Base-by-base conservation (phyloP, 2,113 vertebrate species). In the Lamprotornis superbus region DNA sequence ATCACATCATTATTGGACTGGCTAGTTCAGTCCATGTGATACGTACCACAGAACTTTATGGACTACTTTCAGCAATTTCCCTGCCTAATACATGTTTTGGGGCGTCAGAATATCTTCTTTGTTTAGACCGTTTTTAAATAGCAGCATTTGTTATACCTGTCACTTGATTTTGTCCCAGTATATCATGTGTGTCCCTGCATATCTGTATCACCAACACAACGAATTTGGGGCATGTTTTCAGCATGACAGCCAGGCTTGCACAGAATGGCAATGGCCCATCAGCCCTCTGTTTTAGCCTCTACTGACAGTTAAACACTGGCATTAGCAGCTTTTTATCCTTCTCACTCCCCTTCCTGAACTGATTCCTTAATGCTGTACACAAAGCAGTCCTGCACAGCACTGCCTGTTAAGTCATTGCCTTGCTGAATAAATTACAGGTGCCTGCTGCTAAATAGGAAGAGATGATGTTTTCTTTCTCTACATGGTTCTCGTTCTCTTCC, bases 61-160 rank as follows among this genome's bases (percentile, higher is more conserved):
- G 25, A n/a, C 28, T 47, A 37, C 73, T 50, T 33, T 47, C 0
- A 0, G 19, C 63, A 47, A 12, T 85, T 80, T 77, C 33, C 14
- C 27, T 92, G 24, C 59, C 71, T 53, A 1, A 18, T 44, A 9
- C 0, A 0, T 70, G 33, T n/a, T 83, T 69, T 53, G 21, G 47
- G 46, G 24, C 59, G 40, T 44, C 42, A 79, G n/a, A 53, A 83
- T 25, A 86, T 56, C 24, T 50, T 11, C 31, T 73, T 56, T 70
- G 46, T 22, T 84, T 31, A 22, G 25, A 12, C 7, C 37, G 24
- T 77, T 91, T 73, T 42, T 69, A n/a, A 64, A 61, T 28, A 83
- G 21, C 52, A 35, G 2, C 23, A 4, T 75, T 65, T 55, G 24
- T 74, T 75, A 21, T 4, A 67, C 16, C 11, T 1, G 0, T 13